Evolutionary conservation across 37 sponge, comb jelly and placozoan genomes (phyloP), one percentile per base, ranked within the genome.

Genomic region (Diacarnus erythraeanus): DNA sequence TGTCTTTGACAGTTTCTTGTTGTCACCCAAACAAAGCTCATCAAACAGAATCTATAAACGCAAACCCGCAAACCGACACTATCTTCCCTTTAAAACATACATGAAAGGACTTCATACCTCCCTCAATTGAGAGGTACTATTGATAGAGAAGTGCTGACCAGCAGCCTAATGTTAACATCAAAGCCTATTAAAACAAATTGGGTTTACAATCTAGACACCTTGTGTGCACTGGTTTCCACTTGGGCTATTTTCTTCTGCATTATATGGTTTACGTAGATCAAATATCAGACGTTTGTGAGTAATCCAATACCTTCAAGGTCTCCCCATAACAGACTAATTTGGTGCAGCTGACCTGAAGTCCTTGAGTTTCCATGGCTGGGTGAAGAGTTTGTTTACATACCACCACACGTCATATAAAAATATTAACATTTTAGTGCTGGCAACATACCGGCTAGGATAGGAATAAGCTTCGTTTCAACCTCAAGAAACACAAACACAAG

Each of bases 31-130:
- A 41, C 90, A 83, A 8, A 94, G 83, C 68, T 90, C 91, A 64
- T 90, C 88, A 78, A 81, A 94, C 21, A 94, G 59, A 35, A 94
- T 86, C 94, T 93, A 23, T 2, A 69, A 8, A 23, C 41, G 23
- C 42, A 71, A 37, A 71, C 31, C 26, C 31, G 66, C 25, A 64
- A 54, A 12, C 57, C 18, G 57, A 54, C 57, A 54, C 12, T 54
- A 54, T 54, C 12, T 54, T 54, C 57, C 18, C 57, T 21, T 54
- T 12, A 18, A 18, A 54, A n/a, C n/a, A n/a, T 64, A 64, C 15
- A 64, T 9, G n/a, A 23, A 23, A n/a, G 23, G 15, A 29, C 25
- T 33, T 26, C n/a, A 0, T 22, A 88, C 90, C 71, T 89, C 58
- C 34, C 93, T 54, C 59, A 92, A 79, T 39, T 92, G 93, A 20